Conservation (phyloP, 2,797 vertebrate species). For the Sebastes oblongus region DNA sequence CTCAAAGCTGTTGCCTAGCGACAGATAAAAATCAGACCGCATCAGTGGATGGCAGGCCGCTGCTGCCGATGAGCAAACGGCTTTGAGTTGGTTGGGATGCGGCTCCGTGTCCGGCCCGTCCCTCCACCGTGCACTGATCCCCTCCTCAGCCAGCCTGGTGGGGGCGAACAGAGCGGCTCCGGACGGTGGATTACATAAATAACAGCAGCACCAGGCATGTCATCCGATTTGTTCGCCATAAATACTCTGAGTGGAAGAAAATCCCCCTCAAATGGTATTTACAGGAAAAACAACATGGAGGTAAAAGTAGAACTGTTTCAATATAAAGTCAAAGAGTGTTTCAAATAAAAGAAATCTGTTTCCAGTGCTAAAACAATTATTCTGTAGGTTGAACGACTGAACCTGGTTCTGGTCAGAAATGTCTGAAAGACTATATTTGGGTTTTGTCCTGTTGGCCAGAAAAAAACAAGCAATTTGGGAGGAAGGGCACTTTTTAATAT, state of each 20-base stretch:
- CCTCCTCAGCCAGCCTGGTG: not conserved
- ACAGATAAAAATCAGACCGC: conserved; percentile 76
- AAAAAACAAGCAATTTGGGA: no score
- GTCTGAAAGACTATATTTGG: not conserved
- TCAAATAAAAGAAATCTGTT: not conserved
- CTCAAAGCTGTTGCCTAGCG: conserved; percentile 83
- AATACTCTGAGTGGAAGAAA: conserved; percentile 4
- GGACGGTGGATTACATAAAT: conserved; percentile 43
- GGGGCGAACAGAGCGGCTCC: conserved; percentile 11
- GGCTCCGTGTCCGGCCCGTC: conserved; percentile 29
- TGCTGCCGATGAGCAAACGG: conserved; percentile 62
- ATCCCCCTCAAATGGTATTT: not conserved
- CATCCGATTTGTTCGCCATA: conserved; percentile 25
- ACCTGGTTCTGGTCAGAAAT: not conserved
- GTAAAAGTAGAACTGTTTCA: not conserved
- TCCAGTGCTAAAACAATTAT: not conserved
- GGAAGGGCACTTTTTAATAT: not conserved
- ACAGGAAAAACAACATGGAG: not conserved
- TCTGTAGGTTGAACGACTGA: not conserved
- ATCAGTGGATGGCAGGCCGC: conserved; percentile 51
- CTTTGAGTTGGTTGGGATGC: conserved; percentile 51
- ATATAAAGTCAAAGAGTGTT: not conserved
- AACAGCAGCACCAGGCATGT: conserved; percentile 11
- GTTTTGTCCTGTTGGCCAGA: no score
- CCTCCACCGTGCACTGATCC: conserved; percentile 21